Evolutionary conservation across 1,140 invertebrate species (phyloP).

Genomic region (Pomacea maculata): DNA sequence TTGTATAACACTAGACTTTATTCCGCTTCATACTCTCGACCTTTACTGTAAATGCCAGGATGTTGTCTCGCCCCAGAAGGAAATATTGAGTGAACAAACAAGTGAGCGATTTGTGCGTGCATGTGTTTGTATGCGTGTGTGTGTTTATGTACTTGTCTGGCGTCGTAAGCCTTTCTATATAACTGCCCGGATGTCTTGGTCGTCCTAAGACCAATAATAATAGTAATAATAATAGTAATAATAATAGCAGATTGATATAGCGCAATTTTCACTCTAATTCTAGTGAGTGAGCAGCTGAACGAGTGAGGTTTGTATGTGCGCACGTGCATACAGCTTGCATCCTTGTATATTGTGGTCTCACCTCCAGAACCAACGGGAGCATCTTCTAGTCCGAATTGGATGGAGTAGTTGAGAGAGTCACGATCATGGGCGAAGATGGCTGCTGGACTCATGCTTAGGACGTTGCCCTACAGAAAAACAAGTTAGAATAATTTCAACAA

Average conservation of each 20-base stretch:
- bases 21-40: no score
- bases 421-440: constrained; percentile 16
- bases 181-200: neutral
- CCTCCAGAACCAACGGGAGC: neutral
- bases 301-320: neutral
- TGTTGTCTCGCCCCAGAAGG: no score
- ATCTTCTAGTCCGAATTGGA: neutral
- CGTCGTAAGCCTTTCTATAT: neutral
- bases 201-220: neutral
- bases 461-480: neutral
- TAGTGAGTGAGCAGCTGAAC: neutral
- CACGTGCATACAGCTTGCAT: neutral
- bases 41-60: no score
- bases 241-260: no score
- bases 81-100: no score
- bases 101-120: neutral
- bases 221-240: no score
- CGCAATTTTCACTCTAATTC: no score
- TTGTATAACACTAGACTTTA: no score
- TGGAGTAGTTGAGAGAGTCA: constrained; percentile 14
- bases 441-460: neutral
- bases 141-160: neutral
- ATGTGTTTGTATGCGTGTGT: neutral
- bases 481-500: no score
- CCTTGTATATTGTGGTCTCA: neutral